These are phyloP conservation scores for Colletes latitarsis DNA, from an alignment of 1,140 invertebrate species.

Conservation along the genomic window DNA sequence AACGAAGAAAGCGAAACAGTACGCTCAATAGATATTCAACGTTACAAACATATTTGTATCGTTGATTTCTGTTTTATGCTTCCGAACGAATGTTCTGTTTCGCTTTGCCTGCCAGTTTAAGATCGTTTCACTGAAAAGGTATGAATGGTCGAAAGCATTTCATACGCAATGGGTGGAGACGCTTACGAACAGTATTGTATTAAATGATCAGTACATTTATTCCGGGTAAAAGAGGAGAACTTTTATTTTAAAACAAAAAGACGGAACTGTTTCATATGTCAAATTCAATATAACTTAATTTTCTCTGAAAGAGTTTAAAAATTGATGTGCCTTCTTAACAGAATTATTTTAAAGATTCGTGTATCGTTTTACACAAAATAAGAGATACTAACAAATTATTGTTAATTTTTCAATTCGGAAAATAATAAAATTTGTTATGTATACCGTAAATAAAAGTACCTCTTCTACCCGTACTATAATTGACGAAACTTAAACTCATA, in stretches of 20 bases:
- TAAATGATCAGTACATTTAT: conserved; percentile 22
- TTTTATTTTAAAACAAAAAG: conserved; percentile 23
- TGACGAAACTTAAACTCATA: conserved; percentile 15
- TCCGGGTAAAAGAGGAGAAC: conserved; percentile 55
- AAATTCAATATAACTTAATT: conserved; percentile 7
- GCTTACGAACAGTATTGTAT: conserved; percentile 22
- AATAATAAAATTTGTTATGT: conserved; percentile 1
- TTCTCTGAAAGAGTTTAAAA: not conserved
- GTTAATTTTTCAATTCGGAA: not conserved
- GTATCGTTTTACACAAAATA: not conserved
- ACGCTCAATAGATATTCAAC: conserved; percentile 44
- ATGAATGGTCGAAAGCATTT: conserved; percentile 16
- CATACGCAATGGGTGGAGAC: conserved; percentile 9
- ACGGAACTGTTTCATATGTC: not conserved
- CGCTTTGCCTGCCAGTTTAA: conserved; percentile 48
- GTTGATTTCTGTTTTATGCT: conserved; percentile 52
- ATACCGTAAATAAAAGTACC: conserved; percentile 30
- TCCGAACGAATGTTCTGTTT: conserved; percentile 62
- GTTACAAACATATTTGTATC: conserved; percentile 6
- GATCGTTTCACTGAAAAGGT: conserved; percentile 13
- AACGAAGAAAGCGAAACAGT: conserved; percentile 58
- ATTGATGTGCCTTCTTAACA: not conserved
- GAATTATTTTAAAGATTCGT: not conserved
- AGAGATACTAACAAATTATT: not conserved
- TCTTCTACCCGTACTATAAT: conserved; percentile 53